Evolutionary conservation across 2,113 vertebrate species (phyloP).

Genomic region (Percopsis transmontana): DNA sequence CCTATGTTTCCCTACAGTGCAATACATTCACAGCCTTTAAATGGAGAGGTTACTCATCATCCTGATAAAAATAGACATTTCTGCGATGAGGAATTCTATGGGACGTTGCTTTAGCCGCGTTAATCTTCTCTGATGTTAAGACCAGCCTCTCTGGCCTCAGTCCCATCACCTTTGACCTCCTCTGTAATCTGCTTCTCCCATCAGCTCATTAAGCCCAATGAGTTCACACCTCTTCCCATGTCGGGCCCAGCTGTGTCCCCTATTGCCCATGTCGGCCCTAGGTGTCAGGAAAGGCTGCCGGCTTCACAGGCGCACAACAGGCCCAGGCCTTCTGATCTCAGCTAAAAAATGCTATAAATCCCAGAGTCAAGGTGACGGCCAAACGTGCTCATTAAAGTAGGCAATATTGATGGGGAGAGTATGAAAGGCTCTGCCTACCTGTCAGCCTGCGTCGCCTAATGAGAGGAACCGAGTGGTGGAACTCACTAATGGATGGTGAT

Average conservation of each 20-base stretch:
- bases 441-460: slow-evolving; percentile 62
- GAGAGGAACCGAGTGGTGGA: slow-evolving; percentile 56
- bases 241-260: slow-evolving; percentile 73
- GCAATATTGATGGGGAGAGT: slow-evolving; percentile 66
- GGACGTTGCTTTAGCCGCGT: slow-evolving; percentile 23
- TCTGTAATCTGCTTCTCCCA: slow-evolving; percentile 67
- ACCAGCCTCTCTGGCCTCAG: slow-evolving; percentile 54
- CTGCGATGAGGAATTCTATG: slow-evolving; percentile 29
- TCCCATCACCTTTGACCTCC: slow-evolving; percentile 65
- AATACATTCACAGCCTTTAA: neutral
- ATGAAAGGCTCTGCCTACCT: slow-evolving; percentile 62
- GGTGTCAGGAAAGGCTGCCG: slow-evolving; percentile 68
- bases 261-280: slow-evolving; percentile 38
- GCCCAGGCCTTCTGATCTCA: slow-evolving; percentile 75
- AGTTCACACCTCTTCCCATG: slow-evolving; percentile 78
- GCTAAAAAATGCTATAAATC: slow-evolving; percentile 69
- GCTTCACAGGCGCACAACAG: slow-evolving; percentile 48
- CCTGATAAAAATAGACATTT: slow-evolving; percentile 12
- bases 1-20: neutral
- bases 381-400: slow-evolving; percentile 74
- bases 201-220: slow-evolving; percentile 71
- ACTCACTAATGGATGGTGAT: slow-evolving; percentile 52
- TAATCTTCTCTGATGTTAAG: slow-evolving; percentile 69
- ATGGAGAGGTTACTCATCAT: no score
- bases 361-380: slow-evolving; percentile 63